phyloP scores from a whole-genome alignment of 2,113 vertebrate genomes.

The Petroica traversi region DNA sequence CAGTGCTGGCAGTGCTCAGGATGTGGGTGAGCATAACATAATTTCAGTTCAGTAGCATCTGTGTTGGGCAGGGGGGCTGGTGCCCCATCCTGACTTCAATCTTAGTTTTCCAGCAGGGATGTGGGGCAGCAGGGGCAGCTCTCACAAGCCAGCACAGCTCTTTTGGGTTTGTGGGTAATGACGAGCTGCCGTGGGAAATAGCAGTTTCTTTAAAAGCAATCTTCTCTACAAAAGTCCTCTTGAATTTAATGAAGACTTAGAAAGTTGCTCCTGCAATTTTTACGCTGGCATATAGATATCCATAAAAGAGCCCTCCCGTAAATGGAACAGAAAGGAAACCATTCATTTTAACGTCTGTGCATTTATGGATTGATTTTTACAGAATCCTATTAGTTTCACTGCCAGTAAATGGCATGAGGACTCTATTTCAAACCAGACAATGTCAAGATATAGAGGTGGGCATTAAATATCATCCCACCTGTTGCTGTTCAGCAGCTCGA shows the following conservation, averaged over 20 bases:
- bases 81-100: background rate
- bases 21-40: background rate
- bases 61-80: rapidly evolving
- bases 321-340: background rate
- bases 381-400: slow-evolving; percentile 36
- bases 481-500: background rate
- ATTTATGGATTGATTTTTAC: slow-evolving; percentile 43
- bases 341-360: background rate
- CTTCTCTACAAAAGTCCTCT: background rate
- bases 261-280: slow-evolving; percentile 11
- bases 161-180: background rate
- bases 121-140: rapidly evolving
- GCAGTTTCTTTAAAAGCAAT: background rate
- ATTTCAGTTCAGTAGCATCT: background rate
- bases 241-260: slow-evolving; percentile 30
- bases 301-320: background rate
- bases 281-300: background rate
- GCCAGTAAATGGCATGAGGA: background rate
- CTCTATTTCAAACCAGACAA: slow-evolving; percentile 33
- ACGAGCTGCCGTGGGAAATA: background rate
- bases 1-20: background rate
- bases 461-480: slow-evolving; percentile 9
- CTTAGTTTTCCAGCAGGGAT: background rate
- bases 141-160: rapidly evolving
- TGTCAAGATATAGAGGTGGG: background rate